Base-by-base conservation (phyloP, 2,888 invertebrate species). In the Andricus curvator region DNA sequence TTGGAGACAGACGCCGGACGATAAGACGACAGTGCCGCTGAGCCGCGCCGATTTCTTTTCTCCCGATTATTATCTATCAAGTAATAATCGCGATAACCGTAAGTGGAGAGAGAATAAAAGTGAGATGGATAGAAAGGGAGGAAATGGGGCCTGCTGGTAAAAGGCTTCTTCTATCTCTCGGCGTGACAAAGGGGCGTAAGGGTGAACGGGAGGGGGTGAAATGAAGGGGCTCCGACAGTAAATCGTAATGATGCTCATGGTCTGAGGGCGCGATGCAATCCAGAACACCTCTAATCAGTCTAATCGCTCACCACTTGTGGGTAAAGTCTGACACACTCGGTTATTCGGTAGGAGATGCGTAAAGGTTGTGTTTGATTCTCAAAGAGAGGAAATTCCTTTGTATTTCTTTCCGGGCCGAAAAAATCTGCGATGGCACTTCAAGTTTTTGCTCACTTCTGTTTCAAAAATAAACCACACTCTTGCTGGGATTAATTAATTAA, bases 271-370 rank as follows among this genome's bases (percentile, higher is more conserved):
- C 83, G 86, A 89, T 76, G 88, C 83, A 89, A 86, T 84, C 88
- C 89, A 88, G 88, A 88, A 87, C 88, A 86, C 86, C 83, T 84
- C 85, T 88, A 87, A 88, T 88, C 87, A 85, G 13, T 15, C 70
- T 88, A 87, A 88, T 88, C 87, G 85, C 79, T 83, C 15, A 13
- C 62, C 62, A 62, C 62, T 62, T 62, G 25, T 62, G 62, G 22
- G 62, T 6, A 62, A 62, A 17, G 48, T 17, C 20, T 20, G 17
- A 51, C 51, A 51, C 51, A 51, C 20, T 51, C 20, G 48, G 48
- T 15, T 17, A 48, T 17, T 48, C 48, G 51, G 51, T 51, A 17
- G 22, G n/a, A 60, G 22, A 60, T 60, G 60, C n/a, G 22, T 11
- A 60, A 60, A 60, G 8, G 60, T 60, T 22, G 60, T 60, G n/a